Base-by-base conservation (phyloP, 2,888 invertebrate species). In the Corythucha ciliata region DNA sequence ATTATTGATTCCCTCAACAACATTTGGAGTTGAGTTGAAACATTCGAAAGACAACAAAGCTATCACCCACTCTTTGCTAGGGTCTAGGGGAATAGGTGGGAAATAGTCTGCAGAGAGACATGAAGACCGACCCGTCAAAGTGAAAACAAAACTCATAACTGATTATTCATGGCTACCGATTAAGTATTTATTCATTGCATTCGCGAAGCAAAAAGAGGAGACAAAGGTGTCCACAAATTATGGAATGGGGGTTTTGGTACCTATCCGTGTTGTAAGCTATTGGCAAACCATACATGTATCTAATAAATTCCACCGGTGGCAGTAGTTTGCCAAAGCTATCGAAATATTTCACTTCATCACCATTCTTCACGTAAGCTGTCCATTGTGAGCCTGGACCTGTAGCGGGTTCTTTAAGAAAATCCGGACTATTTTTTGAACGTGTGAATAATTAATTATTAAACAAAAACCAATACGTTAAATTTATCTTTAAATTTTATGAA, bases 341-440 rank as follows among this genome's bases (percentile, higher is more conserved):
- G 42, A 42, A 42, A 42, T 42, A 42, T n/a, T 22, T n/a, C n/a
- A 24, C 22, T 7, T n/a, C 14, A 7, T 42, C 21, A 25, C n/a
- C 25, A 10, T 42, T 24, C n/a, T 14, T 24, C 24, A 26, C 24
- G 40, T 60, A 62, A 16, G 56, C 49, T 2, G 58, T 56, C 60
- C 59, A 62, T 42, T 62, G 59, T n/a, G 58, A 61, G 10, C 58
- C 58, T n/a, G 49, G 41, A 4, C 53, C 55, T 10, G 53, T 10
- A 22, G 53, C 34, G 34, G n/a, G n/a, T n/a, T n/a, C n/a, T n/a
- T n/a, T n/a, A n/a, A n/a, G n/a, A n/a, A n/a, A n/a, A n/a, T n/a
- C n/a, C n/a, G n/a, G n/a, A n/a, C n/a, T n/a, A n/a, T n/a, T n/a
- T n/a, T n/a, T n/a, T n/a, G n/a, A n/a, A n/a, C n/a, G n/a, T n/a